Evolutionary conservation across 2,113 vertebrate genomes (phyloP).

Genomic region (Bagarius yarrelli): DNA sequence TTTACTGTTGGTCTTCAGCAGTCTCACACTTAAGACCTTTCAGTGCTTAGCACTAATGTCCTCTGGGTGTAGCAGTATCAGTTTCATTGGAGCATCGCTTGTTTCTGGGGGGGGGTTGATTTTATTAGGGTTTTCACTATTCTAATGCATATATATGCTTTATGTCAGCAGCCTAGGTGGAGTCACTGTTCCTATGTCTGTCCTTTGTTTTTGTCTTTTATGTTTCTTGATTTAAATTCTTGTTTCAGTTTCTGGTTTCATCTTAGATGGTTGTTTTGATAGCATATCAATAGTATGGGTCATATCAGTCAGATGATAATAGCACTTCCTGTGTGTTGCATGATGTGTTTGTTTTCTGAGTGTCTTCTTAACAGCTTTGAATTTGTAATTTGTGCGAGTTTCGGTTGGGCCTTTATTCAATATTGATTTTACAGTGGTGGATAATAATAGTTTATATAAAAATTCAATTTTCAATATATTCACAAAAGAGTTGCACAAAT

Average conservation of each 20-base stretch:
- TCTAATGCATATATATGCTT: slow-evolving; percentile 6
- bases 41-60: background rate
- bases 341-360: background rate
- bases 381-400: too few species aligned
- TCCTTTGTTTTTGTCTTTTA: slow-evolving; percentile 10
- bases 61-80: background rate
- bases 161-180: background rate
- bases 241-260: slow-evolving; percentile 13
- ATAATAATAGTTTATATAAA: too few species aligned
- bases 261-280: background rate
- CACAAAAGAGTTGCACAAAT: too few species aligned
- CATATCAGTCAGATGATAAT: background rate
- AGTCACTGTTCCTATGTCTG: slow-evolving; percentile 2
- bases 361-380: background rate
- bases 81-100: background rate
- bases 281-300: background rate
- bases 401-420: too few species aligned
- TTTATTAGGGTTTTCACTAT: background rate
- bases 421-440: too few species aligned
- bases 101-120: too few species aligned
- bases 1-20: background rate
- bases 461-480: too few species aligned
- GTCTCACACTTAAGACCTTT: background rate
- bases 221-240: background rate
- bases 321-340: background rate